Conservation (phyloP, 2,888 invertebrate species). For the Neoitamus cyanurus region DNA sequence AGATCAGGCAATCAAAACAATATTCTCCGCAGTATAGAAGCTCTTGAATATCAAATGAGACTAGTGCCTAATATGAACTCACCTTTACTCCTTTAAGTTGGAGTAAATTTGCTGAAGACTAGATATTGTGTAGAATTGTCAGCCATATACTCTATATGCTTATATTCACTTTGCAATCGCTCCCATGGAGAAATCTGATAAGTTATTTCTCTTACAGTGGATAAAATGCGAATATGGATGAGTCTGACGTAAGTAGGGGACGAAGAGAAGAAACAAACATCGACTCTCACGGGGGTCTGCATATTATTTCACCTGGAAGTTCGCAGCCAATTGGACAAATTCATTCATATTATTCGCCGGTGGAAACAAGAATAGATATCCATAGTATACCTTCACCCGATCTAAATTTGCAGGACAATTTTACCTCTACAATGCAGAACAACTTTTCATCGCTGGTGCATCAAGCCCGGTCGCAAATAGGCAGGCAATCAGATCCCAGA, state of each 20-base stretch:
- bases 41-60: no score
- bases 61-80: no score
- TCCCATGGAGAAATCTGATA: no score
- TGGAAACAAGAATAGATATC: slow-evolving; percentile 45
- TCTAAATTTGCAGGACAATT: neutral
- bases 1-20: no score
- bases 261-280: neutral
- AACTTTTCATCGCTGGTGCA: slow-evolving; percentile 45
- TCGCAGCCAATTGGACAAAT: neutral
- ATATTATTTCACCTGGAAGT: neutral
- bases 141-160: no score
- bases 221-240: neutral
- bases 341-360: neutral
- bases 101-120: no score
- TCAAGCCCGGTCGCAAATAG: slow-evolving; percentile 45
- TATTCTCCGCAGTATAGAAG: no score
- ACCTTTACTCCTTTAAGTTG: no score
- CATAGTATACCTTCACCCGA: neutral
- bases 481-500: slow-evolving; percentile 20
- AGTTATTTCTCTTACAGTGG: neutral
- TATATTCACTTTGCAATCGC: no score
- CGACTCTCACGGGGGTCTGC: neutral
- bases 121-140: no score
- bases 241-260: neutral
- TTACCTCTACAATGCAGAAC: slow-evolving; percentile 31